phyloP scores from a whole-genome alignment of 2,797 vertebrate species.

The Clarias pachynema region DNA sequence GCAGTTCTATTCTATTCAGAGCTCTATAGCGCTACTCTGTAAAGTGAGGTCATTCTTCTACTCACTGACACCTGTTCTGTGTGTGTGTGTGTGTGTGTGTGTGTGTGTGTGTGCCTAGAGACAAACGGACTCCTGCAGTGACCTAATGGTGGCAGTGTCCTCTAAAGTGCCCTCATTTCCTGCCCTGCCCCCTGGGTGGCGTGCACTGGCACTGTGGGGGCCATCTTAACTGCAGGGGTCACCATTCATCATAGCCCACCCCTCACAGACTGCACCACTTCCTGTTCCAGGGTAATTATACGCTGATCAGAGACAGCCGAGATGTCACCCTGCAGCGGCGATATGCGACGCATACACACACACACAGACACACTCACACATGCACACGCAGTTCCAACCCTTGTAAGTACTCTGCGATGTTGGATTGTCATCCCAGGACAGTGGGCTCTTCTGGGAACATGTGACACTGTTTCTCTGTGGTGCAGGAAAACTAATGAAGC shows the following conservation, averaged over 20 bases:
- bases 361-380: conserved; percentile 47
- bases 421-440: conserved; percentile 39
- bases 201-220: conserved; percentile 70
- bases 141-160: conserved; percentile 73
- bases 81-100: conserved; percentile 18
- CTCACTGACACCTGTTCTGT: conserved; percentile 65
- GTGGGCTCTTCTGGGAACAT: conserved; percentile 38
- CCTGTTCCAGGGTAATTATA: conserved; percentile 87
- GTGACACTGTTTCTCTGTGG: conserved; percentile 51
- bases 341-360: conserved; percentile 63
- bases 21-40: conserved; percentile 36
- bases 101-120: conserved; percentile 23
- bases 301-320: conserved; percentile 81
- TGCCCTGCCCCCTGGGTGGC: conserved; percentile 79
- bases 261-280: conserved; percentile 72
- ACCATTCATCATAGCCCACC: conserved; percentile 80
- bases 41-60: conserved; percentile 55
- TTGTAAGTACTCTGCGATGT: conserved; percentile 7
- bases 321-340: conserved; percentile 81
- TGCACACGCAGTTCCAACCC: conserved; percentile 9
- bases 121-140: conserved; percentile 78
- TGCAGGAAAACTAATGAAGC: conserved; percentile 74
- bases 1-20: conserved; percentile 40
- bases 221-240: conserved; percentile 78
- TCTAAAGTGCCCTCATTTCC: conserved; percentile 72